phyloP scores from a whole-genome alignment of 2,888 invertebrate genomes.

The Trypoxylon attenuatum region DNA sequence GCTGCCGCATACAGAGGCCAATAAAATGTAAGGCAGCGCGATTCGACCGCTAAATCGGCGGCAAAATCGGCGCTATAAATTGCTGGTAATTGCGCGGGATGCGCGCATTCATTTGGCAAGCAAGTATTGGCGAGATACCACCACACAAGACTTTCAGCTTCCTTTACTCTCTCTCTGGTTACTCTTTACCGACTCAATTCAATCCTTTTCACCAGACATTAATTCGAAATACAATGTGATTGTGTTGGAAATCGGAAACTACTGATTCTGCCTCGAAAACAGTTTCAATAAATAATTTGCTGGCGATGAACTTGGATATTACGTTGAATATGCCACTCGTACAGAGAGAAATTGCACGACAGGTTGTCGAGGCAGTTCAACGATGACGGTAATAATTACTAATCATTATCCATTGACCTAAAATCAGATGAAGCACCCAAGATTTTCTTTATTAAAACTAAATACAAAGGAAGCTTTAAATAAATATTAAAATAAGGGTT shows the following conservation, averaged over 20 bases:
- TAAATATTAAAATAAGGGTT: too few species aligned
- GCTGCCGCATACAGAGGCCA: too few species aligned
- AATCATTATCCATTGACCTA: too few species aligned
- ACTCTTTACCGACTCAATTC: slow-evolving; percentile 21
- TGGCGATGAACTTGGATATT: too few species aligned
- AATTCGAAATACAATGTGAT: slow-evolving; percentile 43
- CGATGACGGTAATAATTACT: too few species aligned
- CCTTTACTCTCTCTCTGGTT: background rate
- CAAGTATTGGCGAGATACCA: slow-evolving; percentile 25
- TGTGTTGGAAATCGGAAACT: slow-evolving; percentile 36
- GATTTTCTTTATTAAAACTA: too few species aligned
- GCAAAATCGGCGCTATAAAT: slow-evolving; percentile 43
- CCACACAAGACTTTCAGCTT: slow-evolving; percentile 6
- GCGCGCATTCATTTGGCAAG: slow-evolving; percentile 37
- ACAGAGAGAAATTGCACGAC: too few species aligned
- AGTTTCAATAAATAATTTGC: too few species aligned
- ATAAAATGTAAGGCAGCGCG: slow-evolving; percentile 24
- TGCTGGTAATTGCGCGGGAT: slow-evolving; percentile 49
- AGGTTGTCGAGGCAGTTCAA: too few species aligned
- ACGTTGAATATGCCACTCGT: too few species aligned
- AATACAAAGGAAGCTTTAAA: too few species aligned
- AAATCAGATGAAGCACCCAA: too few species aligned
- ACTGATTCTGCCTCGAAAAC: slow-evolving; percentile 34
- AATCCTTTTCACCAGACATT: slow-evolving; percentile 23
- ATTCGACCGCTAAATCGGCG: slow-evolving; percentile 7